Conservation (phyloP, 1,140 invertebrate species). For the Leptoteleia sp. region DNA sequence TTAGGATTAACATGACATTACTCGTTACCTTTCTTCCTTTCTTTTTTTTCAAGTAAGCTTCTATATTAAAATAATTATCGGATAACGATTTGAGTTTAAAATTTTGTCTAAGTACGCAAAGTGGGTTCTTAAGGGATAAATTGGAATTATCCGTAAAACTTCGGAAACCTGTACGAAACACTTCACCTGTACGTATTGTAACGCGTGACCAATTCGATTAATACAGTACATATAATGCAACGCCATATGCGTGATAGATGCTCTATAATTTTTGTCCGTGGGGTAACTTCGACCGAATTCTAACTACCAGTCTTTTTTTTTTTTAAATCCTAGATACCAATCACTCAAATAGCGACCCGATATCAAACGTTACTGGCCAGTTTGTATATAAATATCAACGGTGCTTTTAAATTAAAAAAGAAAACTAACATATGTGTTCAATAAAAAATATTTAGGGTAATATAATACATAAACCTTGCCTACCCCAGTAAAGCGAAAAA, state of each 20-base stretch:
- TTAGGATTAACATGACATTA: constrained; percentile 38
- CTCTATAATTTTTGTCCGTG: constrained; percentile 58
- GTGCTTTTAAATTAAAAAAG: constrained; percentile 15
- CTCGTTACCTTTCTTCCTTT: neutral
- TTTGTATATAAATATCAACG: neutral
- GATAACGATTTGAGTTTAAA: neutral
- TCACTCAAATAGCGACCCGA: constrained; percentile 31
- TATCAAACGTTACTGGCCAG: constrained; percentile 7
- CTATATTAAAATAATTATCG: too few species aligned
- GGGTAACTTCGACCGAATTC: constrained; percentile 45
- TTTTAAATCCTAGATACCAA: constrained; percentile 62
- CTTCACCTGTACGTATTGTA: constrained; percentile 61
- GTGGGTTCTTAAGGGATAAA: constrained; percentile 13
- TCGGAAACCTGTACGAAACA: constrained; percentile 48
- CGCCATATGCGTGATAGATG: constrained; percentile 62
- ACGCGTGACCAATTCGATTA: constrained; percentile 58
- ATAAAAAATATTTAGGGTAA: neutral
- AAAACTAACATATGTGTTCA: constrained; percentile 16
- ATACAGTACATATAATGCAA: constrained; percentile 31
- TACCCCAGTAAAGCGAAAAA: too few species aligned
- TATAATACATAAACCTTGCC: too few species aligned
- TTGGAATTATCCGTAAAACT: constrained; percentile 16
- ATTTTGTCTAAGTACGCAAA: neutral
- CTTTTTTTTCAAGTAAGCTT: neutral
- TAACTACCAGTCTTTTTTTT: constrained; percentile 48